Evolutionary conservation across 2,113 vertebrate genomes (phyloP).

Genomic region (Oryzias curvinotus): DNA sequence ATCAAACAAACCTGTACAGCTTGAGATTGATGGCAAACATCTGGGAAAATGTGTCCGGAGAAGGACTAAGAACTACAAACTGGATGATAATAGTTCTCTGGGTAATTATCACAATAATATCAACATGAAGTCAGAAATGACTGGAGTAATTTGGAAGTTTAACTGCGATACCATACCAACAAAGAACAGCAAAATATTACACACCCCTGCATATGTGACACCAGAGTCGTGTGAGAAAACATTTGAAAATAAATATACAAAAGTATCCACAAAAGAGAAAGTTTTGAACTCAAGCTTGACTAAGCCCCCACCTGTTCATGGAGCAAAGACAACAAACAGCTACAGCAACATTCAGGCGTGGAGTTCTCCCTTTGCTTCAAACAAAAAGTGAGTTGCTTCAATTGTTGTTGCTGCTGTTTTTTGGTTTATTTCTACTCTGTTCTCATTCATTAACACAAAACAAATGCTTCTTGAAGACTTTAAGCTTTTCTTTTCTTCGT

Average conservation of each 20-base stretch:
- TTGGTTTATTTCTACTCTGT: background rate
- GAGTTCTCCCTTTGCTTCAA: constrained; percentile 58
- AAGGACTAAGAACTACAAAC: constrained; percentile 1
- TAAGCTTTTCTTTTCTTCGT: no score
- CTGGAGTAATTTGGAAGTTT: background rate
- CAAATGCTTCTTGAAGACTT: no score
- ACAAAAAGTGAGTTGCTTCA: constrained; percentile 46
- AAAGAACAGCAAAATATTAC: background rate
- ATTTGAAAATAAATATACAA: constrained; percentile 14
- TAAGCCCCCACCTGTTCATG: constrained; percentile 66
- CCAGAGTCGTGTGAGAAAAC: constrained; percentile 23
- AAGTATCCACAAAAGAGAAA: constrained; percentile 11
- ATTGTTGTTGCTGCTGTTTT: background rate
- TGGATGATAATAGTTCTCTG: background rate
- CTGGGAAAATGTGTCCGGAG: background rate
- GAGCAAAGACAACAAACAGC: constrained; percentile 76
- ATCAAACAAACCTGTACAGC: constrained; percentile 12
- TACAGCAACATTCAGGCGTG: constrained; percentile 89
- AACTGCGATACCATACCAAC: constrained; percentile 1
- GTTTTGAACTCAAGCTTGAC: background rate
- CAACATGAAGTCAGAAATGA: constrained; percentile 8
- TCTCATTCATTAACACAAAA: background rate
- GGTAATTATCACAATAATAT: constrained; percentile 1
- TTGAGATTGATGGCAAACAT: background rate
- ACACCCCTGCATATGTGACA: background rate